These are phyloP conservation scores for Anas bernieri DNA, from an alignment of 2,797 vertebrate genomes.

Conservation along the genomic window DNA sequence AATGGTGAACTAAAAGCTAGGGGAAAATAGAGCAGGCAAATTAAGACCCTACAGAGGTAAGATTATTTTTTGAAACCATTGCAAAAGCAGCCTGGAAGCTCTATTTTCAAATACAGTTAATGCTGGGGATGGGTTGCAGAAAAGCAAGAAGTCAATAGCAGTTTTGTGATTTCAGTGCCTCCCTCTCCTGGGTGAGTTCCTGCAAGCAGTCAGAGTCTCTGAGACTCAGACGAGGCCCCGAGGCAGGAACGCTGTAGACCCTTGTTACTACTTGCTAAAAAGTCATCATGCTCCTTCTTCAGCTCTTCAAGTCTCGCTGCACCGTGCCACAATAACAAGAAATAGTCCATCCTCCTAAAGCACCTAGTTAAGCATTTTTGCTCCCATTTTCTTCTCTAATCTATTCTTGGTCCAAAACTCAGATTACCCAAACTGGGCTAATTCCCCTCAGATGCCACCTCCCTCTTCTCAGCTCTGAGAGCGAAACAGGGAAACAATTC, in stretches of 20 bases:
- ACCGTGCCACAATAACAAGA: not conserved
- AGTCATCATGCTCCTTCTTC: not conserved
- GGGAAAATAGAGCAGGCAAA: not conserved
- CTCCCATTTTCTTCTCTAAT: not conserved
- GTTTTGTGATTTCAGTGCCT: not conserved
- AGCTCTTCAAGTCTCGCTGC: not conserved
- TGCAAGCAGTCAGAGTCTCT: not conserved
- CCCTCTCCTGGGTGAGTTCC: not conserved
- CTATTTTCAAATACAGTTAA: conserved; percentile 47
- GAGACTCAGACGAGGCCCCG: not conserved
- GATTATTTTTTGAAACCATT: not conserved
- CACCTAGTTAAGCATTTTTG: not conserved
- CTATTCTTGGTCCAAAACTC: not conserved
- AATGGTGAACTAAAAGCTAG: conserved; percentile 26
- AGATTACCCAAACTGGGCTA: not conserved
- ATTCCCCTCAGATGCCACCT: not conserved
- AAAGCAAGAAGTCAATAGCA: not conserved
- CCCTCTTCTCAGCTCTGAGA: not conserved
- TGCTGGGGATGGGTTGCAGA: conserved; percentile 28
- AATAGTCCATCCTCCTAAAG: not conserved
- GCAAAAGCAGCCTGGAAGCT: conserved; percentile 12
- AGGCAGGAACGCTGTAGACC: rapidly evolving
- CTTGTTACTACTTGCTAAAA: not conserved
- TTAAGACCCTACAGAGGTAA: conserved; percentile 1
- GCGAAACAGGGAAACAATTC: not conserved